Evolutionary conservation across 2,797 vertebrate species (phyloP), one percentile per base, ranked within the genome.

Genomic region (Pseudomugil gertrudae): DNA sequence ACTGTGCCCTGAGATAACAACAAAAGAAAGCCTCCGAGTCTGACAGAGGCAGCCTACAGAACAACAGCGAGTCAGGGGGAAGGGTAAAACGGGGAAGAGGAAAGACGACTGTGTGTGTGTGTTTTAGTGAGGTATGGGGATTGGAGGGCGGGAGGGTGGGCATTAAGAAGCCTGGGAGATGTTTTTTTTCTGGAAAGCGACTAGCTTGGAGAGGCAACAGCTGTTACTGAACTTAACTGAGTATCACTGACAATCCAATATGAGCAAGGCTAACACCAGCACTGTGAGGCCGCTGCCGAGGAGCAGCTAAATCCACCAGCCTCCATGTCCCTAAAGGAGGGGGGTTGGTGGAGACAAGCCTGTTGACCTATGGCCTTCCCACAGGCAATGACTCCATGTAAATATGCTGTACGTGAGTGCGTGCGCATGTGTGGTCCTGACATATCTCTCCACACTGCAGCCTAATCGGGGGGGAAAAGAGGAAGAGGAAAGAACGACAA

Each of bases 381-480:
- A 61, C 60, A 72, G 68, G 79, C 83, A 58, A 30, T 57, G 58
- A 60, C 66, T 78, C 69, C 69, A 55, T 61, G 62, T 14, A 19
- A 70, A 70, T 65, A 72, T 30, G 60, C 57, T 69, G 33, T 64
- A 58, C 54, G 56, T 57, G 57, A 52, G 35, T 63, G 69, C 38
- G n/a, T n/a, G 38, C 33, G 58, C 26, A 15, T 51, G 71, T 48
- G 53, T 47, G 27, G 52, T 56, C 38, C 50, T 84, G 79, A 86
- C 76, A 68, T 72, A 67, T 67, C 84, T 86, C 69, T 80, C 63
- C 30, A 66, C 75, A 59, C 66, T 71, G 74, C 80, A 66, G 80
- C 84, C 73, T 81, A 87, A 90, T 90, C 84, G 29, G 32, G 29
- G 81, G 74, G 68, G 77, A 76, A 79, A 83, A 80, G 79, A 78